Conservation (phyloP, 1,140 invertebrate species). For the Halyomorpha halys region DNA sequence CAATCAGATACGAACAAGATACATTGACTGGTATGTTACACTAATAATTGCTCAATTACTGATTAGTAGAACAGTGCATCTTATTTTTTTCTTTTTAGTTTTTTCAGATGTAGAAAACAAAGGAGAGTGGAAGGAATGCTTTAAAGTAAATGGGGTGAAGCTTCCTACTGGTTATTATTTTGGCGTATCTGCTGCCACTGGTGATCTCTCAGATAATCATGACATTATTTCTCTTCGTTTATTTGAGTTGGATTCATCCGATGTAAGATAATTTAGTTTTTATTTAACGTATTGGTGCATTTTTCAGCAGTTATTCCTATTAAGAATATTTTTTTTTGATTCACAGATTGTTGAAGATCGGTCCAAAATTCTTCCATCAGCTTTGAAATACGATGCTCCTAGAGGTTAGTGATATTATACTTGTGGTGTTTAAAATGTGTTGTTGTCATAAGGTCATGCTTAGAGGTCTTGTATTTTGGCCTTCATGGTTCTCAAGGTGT, state of each 20-base stretch:
- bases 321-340: slow-evolving; percentile 23
- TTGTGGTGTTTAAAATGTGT: neutral
- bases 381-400: slow-evolving; percentile 68
- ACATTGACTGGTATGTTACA: slow-evolving; percentile 58
- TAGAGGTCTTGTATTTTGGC: neutral
- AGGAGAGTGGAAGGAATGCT: slow-evolving; percentile 87
- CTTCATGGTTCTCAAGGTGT: neutral
- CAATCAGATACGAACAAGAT: slow-evolving; percentile 86
- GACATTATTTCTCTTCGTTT: slow-evolving; percentile 87
- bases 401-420: slow-evolving; percentile 43
- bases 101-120: slow-evolving; percentile 86
- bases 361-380: slow-evolving; percentile 66
- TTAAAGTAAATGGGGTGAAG: slow-evolving; percentile 76
- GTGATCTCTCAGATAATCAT: slow-evolving; percentile 93
- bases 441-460: neutral
- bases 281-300: neutral
- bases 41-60: neutral
- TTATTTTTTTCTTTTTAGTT: slow-evolving; percentile 45
- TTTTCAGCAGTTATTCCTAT: slow-evolving; percentile 7
- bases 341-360: slow-evolving; percentile 57
- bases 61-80: neutral
- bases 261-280: slow-evolving; percentile 39
- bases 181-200: slow-evolving; percentile 90
- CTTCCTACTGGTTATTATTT: slow-evolving; percentile 93
- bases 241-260: slow-evolving; percentile 71